Evolutionary conservation across 64 coral and sea anemone species (phyloP).

Genomic region (Platygyra sinensis): DNA sequence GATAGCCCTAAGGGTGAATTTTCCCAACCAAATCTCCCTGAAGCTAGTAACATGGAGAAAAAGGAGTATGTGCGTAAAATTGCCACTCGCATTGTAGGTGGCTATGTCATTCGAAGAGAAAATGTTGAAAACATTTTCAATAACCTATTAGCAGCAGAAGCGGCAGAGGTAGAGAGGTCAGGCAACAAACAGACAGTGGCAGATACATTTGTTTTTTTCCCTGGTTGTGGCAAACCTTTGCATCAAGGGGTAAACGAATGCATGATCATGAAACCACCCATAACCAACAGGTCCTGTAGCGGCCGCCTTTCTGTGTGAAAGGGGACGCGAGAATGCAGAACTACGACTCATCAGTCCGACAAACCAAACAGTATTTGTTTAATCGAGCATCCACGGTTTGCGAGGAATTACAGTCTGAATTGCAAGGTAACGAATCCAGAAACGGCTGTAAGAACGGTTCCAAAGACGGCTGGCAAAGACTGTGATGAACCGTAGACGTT

Average conservation of each 20-base stretch:
- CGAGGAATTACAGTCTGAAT: too few relatives aligned
- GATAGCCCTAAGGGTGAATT: constrained; percentile 20
- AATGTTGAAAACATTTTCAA: constrained; percentile 44
- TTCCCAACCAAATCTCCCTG: background rate
- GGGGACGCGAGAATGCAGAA: too few relatives aligned
- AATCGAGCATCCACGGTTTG: too few relatives aligned
- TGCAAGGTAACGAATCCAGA: too few relatives aligned
- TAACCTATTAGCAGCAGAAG: constrained; percentile 43
- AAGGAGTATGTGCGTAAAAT: constrained; percentile 49
- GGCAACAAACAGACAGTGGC: constrained; percentile 45
- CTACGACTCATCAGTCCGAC: too few relatives aligned
- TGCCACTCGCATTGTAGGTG: constrained; percentile 40
- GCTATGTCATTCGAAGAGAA: constrained; percentile 43
- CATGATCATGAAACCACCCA: constrained; percentile 57
- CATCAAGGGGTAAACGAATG: constrained; percentile 65
- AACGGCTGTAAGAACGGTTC: too few relatives aligned
- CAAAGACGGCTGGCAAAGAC: too few relatives aligned
- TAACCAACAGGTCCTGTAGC: constrained; percentile 46
- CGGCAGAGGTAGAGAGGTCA: constrained; percentile 23
- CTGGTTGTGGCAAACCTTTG: constrained; percentile 79
- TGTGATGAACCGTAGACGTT: too few relatives aligned
- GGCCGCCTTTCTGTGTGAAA: too few relatives aligned
- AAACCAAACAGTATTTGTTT: too few relatives aligned
- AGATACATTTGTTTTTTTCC: constrained; percentile 62
- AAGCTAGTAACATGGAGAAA: constrained; percentile 13